Evolutionary conservation across 1,140 invertebrate genomes (phyloP).

Genomic region (Psix sp.): DNA sequence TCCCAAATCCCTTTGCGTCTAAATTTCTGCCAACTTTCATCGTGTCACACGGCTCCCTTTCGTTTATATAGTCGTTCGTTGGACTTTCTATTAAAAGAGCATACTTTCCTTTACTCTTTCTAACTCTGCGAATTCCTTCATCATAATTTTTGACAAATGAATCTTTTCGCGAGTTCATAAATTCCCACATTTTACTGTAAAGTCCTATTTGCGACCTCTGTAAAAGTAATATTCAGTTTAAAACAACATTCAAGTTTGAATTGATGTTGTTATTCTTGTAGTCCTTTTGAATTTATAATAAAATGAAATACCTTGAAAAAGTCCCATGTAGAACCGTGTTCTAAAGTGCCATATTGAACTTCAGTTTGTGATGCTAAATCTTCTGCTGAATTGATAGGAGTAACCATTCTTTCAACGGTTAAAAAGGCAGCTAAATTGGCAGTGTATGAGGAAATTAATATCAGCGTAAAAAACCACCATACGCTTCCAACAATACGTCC

Average conservation of each 20-base stretch:
- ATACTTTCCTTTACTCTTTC: constrained; percentile 92
- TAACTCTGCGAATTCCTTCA: constrained; percentile 89
- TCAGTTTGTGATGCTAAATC: constrained; percentile 95
- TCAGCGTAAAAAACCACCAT: constrained; percentile 95
- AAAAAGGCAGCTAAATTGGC: constrained; percentile 92
- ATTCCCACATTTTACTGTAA: constrained; percentile 97
- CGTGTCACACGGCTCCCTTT: constrained; percentile 94
- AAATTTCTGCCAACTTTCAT: constrained; percentile 96
- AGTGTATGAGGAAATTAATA: constrained; percentile 93
- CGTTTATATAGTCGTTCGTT: constrained; percentile 96
- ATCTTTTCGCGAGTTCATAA: constrained; percentile 90
- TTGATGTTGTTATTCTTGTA: too few relatives aligned
- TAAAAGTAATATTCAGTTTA: constrained; percentile 44
- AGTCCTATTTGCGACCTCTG: constrained; percentile 93
- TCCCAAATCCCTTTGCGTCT: constrained; percentile 95
- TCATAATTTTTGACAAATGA: constrained; percentile 90
- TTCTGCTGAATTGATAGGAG: constrained; percentile 95
- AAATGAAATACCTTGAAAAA: constrained; percentile 95
- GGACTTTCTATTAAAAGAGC: constrained; percentile 96
- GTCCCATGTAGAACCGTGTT: constrained; percentile 91
- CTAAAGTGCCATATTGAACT: constrained; percentile 94
- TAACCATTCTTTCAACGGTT: constrained; percentile 92
- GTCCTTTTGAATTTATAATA: too few relatives aligned
- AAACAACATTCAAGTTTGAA: background rate
- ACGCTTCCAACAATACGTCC: constrained; percentile 86